Conservation (phyloP, 2,888 invertebrate species). For the Empis stercorea region DNA sequence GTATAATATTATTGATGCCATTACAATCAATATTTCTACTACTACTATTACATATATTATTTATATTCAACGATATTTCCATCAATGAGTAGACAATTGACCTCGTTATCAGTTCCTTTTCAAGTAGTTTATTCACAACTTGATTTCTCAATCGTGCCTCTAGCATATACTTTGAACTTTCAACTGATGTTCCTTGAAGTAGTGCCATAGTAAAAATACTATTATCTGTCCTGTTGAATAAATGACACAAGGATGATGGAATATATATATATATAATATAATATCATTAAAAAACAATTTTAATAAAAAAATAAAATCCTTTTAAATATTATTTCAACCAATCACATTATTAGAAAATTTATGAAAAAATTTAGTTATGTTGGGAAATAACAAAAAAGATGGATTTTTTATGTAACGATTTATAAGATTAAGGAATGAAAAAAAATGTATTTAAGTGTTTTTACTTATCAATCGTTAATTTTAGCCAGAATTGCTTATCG, state of each 20-base stretch:
- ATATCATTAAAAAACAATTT: background rate
- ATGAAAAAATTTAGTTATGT: background rate
- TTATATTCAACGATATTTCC: slow-evolving; percentile 15
- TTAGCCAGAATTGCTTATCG: slow-evolving; percentile 20
- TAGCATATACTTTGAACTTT: slow-evolving; percentile 24
- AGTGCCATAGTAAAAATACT: slow-evolving; percentile 20
- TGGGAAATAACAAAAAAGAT: background rate
- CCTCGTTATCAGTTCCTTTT: slow-evolving; percentile 19
- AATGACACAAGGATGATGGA: background rate
- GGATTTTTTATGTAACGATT: background rate
- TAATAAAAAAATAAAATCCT: background rate
- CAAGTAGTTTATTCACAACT: slow-evolving; percentile 14
- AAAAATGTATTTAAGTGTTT: background rate
- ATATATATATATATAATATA: too few species aligned
- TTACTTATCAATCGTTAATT: slow-evolving; percentile 19
- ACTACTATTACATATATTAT: background rate
- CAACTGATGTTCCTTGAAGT: slow-evolving; percentile 20
- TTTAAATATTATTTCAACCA: background rate
- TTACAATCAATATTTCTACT: too few species aligned
- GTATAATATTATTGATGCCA: too few species aligned
- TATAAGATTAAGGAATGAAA: background rate
- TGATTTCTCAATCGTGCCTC: slow-evolving; percentile 24
- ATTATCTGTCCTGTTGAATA: slow-evolving; percentile 11
- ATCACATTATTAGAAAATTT: background rate
- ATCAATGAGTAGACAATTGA: slow-evolving; percentile 21